phyloP scores from a whole-genome alignment of 1,140 invertebrate genomes.

The Bombus breviceps region DNA sequence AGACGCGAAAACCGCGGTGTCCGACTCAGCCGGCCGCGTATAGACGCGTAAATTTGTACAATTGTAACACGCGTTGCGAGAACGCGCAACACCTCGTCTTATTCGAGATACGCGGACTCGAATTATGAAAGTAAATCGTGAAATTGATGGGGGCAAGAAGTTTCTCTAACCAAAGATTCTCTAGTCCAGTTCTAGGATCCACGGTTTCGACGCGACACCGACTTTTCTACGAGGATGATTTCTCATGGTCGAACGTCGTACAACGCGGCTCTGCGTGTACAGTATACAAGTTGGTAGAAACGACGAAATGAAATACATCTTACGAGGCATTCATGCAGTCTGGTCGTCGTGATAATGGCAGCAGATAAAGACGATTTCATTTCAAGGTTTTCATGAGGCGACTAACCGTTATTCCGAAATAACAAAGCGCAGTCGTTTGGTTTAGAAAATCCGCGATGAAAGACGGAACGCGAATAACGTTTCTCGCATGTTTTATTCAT shows the following conservation, averaged over 20 bases:
- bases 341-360: not conserved
- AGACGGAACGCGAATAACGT: not conserved
- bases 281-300: not conserved
- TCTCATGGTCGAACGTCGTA: not conserved
- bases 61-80: not conserved
- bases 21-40: not conserved
- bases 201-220: not conserved
- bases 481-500: not conserved
- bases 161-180: not conserved
- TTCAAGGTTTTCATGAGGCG: not conserved
- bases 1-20: not conserved
- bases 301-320: not conserved
- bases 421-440: not conserved
- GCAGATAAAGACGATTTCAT: conserved; percentile 7
- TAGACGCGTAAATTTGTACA: not conserved
- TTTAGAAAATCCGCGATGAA: not conserved
- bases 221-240: not conserved
- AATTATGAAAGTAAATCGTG: too few relatives aligned
- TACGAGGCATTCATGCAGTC: not conserved
- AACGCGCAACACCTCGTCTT: not conserved
- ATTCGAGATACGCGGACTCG: too few relatives aligned
- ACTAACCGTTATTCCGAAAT: not conserved
- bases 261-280: too few relatives aligned
- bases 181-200: too few relatives aligned
- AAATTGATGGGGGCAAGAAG: not conserved